These are phyloP conservation scores for Tautogolabrus adspersus DNA, from an alignment of 2,113 vertebrate genomes.

Conservation along the genomic window DNA sequence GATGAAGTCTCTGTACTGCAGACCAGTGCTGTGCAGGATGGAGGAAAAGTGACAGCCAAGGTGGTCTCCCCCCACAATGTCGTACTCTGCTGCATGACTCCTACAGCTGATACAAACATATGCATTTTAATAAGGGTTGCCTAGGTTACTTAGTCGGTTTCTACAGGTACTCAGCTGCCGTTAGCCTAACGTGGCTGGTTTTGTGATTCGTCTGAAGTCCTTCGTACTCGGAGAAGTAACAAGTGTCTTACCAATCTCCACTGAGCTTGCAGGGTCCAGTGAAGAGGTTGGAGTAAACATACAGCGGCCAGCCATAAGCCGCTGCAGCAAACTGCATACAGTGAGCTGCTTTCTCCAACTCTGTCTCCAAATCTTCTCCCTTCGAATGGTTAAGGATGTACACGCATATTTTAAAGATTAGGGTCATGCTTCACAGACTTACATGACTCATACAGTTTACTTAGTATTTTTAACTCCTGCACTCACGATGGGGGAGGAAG, in stretches of 20 bases:
- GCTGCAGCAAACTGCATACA: conserved; percentile 94
- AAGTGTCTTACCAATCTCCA: conserved; percentile 88
- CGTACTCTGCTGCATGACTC: conserved; percentile 81
- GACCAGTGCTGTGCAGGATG: conserved; percentile 90
- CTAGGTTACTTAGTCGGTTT: not conserved
- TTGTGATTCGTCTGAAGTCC: not conserved
- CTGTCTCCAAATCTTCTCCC: conserved; percentile 87
- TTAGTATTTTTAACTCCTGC: not conserved
- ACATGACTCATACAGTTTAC: not conserved
- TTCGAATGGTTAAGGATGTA: conserved; percentile 53
- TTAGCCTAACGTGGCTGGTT: not conserved
- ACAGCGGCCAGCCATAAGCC: conserved; percentile 96
- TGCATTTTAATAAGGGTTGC: not conserved
- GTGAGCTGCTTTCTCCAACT: conserved; percentile 91
- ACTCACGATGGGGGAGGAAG: conserved; percentile 85
- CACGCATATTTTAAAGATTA: not conserved
- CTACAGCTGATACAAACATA: conserved; percentile 82
- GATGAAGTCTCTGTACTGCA: conserved; percentile 97
- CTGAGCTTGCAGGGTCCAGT: conserved; percentile 91
- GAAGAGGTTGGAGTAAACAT: conserved; percentile 89
- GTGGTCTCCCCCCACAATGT: conserved; percentile 88
- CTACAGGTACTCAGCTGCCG: not conserved
- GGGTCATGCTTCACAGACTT: not conserved
- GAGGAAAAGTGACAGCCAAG: conserved; percentile 91
- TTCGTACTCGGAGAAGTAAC: accelerated